These are phyloP conservation scores for Belonocnema kinseyi DNA, from an alignment of 1,140 invertebrate genomes.

Conservation along the genomic window DNA sequence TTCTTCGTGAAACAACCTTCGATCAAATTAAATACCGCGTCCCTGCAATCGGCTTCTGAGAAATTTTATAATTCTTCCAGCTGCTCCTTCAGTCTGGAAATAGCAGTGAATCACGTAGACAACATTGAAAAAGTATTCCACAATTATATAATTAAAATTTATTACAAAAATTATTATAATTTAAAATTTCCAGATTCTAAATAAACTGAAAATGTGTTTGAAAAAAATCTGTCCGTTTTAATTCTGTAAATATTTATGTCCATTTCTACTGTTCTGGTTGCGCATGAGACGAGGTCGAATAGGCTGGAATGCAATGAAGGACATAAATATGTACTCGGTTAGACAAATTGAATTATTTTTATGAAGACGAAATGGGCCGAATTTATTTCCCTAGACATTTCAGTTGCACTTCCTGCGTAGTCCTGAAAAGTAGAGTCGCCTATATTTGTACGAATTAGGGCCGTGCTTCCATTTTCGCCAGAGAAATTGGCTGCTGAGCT, in stretches of 20 bases:
- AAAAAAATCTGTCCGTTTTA: no score
- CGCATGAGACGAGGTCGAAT: constrained; percentile 35
- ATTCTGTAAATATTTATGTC: not conserved
- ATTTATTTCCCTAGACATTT: constrained; percentile 62
- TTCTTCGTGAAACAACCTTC: constrained; percentile 40
- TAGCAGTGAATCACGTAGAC: constrained; percentile 26
- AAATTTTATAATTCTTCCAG: constrained; percentile 53
- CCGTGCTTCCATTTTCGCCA: constrained; percentile 40
- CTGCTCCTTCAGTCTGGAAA: constrained; percentile 46
- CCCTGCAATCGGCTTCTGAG: constrained; percentile 47
- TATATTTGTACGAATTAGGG: constrained; percentile 25
- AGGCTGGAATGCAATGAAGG: constrained; percentile 43
- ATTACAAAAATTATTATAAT: not conserved
- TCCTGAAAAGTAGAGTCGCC: constrained; percentile 44
- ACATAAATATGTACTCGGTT: constrained; percentile 60
- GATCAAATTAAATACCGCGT: constrained; percentile 65
- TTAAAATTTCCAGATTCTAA: no score
- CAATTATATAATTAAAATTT: no score
- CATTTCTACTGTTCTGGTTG: not conserved
- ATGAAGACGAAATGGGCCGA: constrained; percentile 60
- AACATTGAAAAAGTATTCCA: not conserved
- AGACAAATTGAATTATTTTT: constrained; percentile 62
- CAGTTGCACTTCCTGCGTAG: constrained; percentile 51
- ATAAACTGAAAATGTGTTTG: no score
- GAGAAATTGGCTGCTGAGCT: constrained; percentile 51